phyloP scores from a whole-genome alignment of 1,140 invertebrate species.

The Bombus superbus region DNA sequence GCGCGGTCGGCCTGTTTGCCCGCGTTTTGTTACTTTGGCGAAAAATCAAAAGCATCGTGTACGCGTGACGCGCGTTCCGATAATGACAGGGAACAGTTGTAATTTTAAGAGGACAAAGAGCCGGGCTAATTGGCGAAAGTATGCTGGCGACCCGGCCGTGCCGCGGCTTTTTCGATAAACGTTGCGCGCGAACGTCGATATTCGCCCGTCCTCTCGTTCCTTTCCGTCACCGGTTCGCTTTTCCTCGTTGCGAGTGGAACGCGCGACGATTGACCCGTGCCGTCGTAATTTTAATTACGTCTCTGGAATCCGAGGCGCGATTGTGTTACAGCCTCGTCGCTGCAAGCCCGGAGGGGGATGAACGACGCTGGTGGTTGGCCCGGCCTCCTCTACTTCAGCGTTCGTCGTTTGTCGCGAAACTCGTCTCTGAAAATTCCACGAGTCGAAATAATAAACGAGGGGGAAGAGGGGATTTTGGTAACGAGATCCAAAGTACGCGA shows the following conservation, averaged over 20 bases:
- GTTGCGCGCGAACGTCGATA: constrained; percentile 9
- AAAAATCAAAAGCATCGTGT: constrained; percentile 79
- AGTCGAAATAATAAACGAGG: constrained; percentile 74
- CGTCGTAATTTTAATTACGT: constrained; percentile 48
- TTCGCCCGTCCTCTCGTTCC: background rate
- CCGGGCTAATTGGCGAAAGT: constrained; percentile 68
- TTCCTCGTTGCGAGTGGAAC: background rate
- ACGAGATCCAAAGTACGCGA: constrained; percentile 66
- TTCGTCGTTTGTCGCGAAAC: background rate
- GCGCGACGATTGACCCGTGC: constrained; percentile 33
- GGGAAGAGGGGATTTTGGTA: constrained; percentile 48
- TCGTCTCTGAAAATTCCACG: constrained; percentile 37
- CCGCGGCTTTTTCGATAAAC: constrained; percentile 49
- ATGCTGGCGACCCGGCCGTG: constrained; percentile 66
- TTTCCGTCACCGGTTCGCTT: background rate
- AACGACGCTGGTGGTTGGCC: background rate
- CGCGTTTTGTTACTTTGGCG: constrained; percentile 44
- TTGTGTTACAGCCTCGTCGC: constrained; percentile 62
- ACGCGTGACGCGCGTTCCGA: constrained; percentile 76
- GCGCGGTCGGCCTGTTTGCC: background rate
- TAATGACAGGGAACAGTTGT: constrained; percentile 81
- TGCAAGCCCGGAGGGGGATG: constrained; percentile 35
- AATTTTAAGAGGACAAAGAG: constrained; percentile 79
- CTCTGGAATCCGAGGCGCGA: constrained; percentile 55
- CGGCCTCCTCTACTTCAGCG: background rate